Evolutionary conservation across 1,140 invertebrate species (phyloP).

Genomic region (Meloidogyne hapla): DNA sequence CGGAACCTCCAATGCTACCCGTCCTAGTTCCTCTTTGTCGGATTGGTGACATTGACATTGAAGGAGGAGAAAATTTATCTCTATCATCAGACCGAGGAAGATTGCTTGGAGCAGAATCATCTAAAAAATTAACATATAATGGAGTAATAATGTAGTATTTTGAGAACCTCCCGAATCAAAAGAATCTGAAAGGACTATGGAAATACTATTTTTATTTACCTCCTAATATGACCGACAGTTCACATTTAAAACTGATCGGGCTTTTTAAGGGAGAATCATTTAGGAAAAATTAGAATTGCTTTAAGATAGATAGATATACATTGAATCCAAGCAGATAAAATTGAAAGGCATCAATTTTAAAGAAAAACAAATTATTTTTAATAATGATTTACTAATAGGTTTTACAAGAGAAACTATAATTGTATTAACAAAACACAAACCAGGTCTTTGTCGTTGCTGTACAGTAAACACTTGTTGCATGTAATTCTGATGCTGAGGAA

Average conservation of each 20-base stretch:
- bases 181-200: neutral
- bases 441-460: neutral
- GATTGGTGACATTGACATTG: neutral
- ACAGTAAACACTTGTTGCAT: slow-evolving; percentile 28
- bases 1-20: neutral
- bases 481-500: slow-evolving; percentile 6
- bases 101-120: neutral
- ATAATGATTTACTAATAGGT: no score
- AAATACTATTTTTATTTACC: neutral
- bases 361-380: neutral
- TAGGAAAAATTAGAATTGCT: no score
- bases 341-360: no score
- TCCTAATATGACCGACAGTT: neutral
- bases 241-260: neutral
- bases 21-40: neutral
- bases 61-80: neutral
- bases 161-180: neutral
- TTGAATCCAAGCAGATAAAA: no score
- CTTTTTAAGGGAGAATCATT: neutral
- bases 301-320: no score
- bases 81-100: neutral
- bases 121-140: no score
- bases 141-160: no score
- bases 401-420: no score
- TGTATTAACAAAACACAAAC: neutral